A percentile compares a stretch with the other conserved stretches of the same genome.
phyloP scores from a whole-genome alignment of 2,797 vertebrate genomes.

The Brachymystax lenok region DNA sequence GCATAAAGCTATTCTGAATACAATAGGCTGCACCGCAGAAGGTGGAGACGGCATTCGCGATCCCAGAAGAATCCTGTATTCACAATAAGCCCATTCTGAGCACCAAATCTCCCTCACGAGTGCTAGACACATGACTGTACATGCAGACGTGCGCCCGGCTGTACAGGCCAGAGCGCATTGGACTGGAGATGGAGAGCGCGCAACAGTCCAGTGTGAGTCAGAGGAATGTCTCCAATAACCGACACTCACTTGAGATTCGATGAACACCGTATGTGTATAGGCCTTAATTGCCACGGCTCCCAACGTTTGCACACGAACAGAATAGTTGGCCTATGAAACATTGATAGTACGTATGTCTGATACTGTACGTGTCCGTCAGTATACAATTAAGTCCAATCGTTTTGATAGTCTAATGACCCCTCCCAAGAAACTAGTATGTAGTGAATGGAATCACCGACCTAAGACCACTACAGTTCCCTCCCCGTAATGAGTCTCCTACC shows the following conservation, averaged over 20 bases:
- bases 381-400: too few relatives aligned
- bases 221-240: neutral
- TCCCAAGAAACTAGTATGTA: too few relatives aligned
- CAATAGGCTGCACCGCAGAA: neutral
- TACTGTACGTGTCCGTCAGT: neutral
- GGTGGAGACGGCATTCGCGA: slow-evolving; percentile 13
- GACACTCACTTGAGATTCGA: slow-evolving; percentile 4
- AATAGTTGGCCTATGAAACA: neutral
- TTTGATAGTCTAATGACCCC: too few relatives aligned
- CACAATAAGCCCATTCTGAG: slow-evolving; percentile 65
- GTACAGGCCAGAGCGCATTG: slow-evolving; percentile 14
- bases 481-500: slow-evolving; percentile 70
- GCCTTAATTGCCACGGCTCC: neutral
- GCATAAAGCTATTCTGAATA: neutral
- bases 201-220: neutral
- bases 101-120: slow-evolving; percentile 78
- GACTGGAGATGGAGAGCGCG: neutral
- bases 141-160: slow-evolving; percentile 12
- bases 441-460: too few relatives aligned
- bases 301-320: neutral
- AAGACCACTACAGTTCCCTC: too few relatives aligned
- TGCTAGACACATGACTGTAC: slow-evolving; percentile 71
- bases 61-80: slow-evolving; percentile 37
- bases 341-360: neutral
- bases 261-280: neutral